Evolutionary conservation across 2,888 invertebrate genomes (phyloP).

Genomic region (Andrena dorsata): DNA sequence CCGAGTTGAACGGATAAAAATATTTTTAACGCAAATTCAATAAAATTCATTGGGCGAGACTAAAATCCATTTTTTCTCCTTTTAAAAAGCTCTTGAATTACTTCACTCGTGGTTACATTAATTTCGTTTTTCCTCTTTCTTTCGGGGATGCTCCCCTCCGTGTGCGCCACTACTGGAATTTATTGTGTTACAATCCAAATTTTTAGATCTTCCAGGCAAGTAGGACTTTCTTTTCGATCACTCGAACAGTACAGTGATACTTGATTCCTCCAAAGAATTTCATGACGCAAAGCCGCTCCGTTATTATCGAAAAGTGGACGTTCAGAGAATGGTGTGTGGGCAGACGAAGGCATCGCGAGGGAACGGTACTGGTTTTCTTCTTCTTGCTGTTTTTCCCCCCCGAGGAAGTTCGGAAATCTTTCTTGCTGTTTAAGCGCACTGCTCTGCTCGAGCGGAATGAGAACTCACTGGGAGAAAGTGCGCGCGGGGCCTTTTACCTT

Average conservation of each 20-base stretch:
- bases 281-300: too few relatives aligned
- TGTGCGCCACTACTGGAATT: too few relatives aligned
- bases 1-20: too few relatives aligned
- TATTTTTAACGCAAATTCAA: too few relatives aligned
- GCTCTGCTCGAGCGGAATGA: conserved; percentile 45
- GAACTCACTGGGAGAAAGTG: conserved; percentile 58
- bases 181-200: too few relatives aligned
- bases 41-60: too few relatives aligned
- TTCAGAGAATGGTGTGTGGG: not conserved
- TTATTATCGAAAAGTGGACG: conserved; percentile 2
- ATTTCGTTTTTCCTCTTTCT: too few relatives aligned
- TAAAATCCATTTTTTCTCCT: too few relatives aligned
- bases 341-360: not conserved
- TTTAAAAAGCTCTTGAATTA: too few relatives aligned
- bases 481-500: conserved; percentile 58
- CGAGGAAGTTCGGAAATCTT: conserved; percentile 46
- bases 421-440: conserved; percentile 22
- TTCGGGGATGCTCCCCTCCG: too few relatives aligned
- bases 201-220: not conserved
- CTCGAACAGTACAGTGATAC: not conserved
- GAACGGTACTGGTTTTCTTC: conserved; percentile 23
- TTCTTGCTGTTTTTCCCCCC: not conserved
- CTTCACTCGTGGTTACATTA: too few relatives aligned
- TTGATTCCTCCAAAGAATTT: not conserved
- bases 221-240: not conserved